Percentiles rank a stretch among this genome's conserved stretches.
Conservation (phyloP, 2,113 vertebrate genomes). For the Neotoma lepida region DNA sequence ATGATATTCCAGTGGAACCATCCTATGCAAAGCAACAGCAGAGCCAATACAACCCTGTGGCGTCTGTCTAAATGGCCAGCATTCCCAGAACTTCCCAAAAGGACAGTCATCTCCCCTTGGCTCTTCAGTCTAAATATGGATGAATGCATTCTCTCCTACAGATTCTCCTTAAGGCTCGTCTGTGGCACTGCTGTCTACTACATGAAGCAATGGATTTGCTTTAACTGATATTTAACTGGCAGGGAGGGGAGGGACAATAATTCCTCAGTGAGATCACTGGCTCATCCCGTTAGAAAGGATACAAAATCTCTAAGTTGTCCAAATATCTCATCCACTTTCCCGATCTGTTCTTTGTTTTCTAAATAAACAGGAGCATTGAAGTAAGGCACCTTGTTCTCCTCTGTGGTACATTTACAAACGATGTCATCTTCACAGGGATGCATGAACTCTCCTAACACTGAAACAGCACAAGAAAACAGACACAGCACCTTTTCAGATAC, state of each 20-base stretch:
- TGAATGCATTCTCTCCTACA: neutral
- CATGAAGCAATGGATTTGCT: neutral
- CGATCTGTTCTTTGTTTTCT: slow-evolving; percentile 99
- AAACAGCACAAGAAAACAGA: slow-evolving; percentile 60
- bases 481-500: neutral
- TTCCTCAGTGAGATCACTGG: neutral
- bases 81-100: slow-evolving; percentile 21
- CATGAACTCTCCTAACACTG: slow-evolving; percentile 95
- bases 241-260: neutral
- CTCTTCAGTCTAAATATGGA: neutral
- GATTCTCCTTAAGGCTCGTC: neutral
- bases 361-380: slow-evolving; percentile 98
- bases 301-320: slow-evolving; percentile 98
- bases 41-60: neutral
- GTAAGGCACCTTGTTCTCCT: slow-evolving; percentile 97
- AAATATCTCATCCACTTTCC: slow-evolving; percentile 99
- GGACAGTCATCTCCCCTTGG: neutral
- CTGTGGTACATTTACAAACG: slow-evolving; percentile 95
- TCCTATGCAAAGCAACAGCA: neutral
- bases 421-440: slow-evolving; percentile 98
- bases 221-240: slow-evolving; percentile 10
- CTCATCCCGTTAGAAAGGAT: slow-evolving; percentile 88
- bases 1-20: neutral
- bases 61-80: neutral
- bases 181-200: neutral